Evolutionary conservation across 2,797 vertebrate species (phyloP).

Genomic region (Danio choprae): DNA sequence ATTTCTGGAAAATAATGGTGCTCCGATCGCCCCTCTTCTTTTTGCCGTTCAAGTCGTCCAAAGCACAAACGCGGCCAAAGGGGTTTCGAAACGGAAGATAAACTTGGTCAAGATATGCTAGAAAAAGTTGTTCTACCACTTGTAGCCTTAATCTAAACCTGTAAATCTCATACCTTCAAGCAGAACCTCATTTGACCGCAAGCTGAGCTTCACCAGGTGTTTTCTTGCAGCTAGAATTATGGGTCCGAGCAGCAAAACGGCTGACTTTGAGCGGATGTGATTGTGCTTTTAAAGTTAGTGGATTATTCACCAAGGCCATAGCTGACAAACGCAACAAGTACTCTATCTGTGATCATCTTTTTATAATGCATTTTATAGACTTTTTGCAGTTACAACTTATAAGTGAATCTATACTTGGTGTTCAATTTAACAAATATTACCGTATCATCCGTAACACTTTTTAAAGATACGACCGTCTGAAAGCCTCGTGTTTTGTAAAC

Average conservation of each 20-base stretch:
- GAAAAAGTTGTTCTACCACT: slow-evolving; percentile 20
- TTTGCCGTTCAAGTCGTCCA: not conserved
- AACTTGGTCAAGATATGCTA: slow-evolving; percentile 15
- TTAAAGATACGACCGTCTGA: not conserved
- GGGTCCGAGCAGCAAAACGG: slow-evolving; percentile 9
- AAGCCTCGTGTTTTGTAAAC: slow-evolving; percentile 11
- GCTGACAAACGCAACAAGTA: slow-evolving; percentile 53
- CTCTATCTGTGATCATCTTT: slow-evolving; percentile 56
- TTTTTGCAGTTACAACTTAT: slow-evolving; percentile 48
- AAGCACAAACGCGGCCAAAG: not conserved
- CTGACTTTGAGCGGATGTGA: slow-evolving; percentile 35
- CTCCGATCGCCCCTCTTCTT: not conserved
- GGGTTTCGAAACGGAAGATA: not conserved
- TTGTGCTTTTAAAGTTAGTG: slow-evolving; percentile 19
- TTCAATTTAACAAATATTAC: not conserved
- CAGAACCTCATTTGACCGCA: slow-evolving; percentile 17
- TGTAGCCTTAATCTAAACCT: slow-evolving; percentile 32
- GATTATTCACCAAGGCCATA: slow-evolving; percentile 42
- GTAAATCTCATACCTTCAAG: slow-evolving; percentile 6
- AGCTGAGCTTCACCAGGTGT: not conserved
- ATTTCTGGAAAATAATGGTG: not conserved
- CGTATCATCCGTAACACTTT: slow-evolving; percentile 1
- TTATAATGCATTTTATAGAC: slow-evolving; percentile 62
- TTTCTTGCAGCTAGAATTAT: slow-evolving; percentile 16
- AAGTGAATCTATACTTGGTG: slow-evolving; percentile 38